Conservation (phyloP, 2,888 invertebrate species). For the Aphodius granarius region DNA sequence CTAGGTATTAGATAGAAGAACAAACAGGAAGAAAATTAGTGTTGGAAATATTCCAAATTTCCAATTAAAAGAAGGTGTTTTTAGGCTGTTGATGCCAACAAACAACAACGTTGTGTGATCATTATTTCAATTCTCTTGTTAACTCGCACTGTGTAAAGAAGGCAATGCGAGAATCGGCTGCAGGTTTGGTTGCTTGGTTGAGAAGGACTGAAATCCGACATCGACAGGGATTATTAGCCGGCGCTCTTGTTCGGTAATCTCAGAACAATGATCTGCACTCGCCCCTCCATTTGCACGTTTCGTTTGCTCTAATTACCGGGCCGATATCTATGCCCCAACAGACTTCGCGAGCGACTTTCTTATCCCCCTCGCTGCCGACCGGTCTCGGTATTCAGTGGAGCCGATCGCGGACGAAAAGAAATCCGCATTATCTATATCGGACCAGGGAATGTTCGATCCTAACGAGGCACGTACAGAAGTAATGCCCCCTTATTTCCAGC, state of each 20-base stretch:
- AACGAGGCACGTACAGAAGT: not conserved
- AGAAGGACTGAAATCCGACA: constrained; percentile 41
- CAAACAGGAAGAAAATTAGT: too few relatives aligned
- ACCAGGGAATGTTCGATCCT: not conserved
- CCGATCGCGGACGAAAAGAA: not conserved
- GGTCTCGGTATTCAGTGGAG: not conserved
- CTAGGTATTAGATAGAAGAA: too few relatives aligned
- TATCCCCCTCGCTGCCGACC: not conserved
- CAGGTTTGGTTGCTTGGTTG: constrained; percentile 1
- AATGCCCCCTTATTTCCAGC: not conserved
- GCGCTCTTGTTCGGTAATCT: constrained; percentile 36
- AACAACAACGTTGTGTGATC: too few relatives aligned
- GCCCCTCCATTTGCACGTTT: constrained; percentile 28
- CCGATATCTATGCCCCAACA: constrained; percentile 9
- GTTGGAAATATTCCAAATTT: too few relatives aligned
- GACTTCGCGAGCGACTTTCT: not conserved
- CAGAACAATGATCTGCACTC: constrained; percentile 34
- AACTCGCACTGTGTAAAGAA: too few relatives aligned
- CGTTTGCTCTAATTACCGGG: constrained; percentile 32
- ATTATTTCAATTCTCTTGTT: too few relatives aligned
- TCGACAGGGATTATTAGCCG: constrained; percentile 47
- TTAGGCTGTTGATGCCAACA: too few relatives aligned
- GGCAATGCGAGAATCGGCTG: not conserved
- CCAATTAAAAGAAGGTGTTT: too few relatives aligned
- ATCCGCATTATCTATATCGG: not conserved